These are phyloP conservation scores for Mythimna loreyi DNA, from an alignment of 2,888 invertebrate species.

Conservation along the genomic window DNA sequence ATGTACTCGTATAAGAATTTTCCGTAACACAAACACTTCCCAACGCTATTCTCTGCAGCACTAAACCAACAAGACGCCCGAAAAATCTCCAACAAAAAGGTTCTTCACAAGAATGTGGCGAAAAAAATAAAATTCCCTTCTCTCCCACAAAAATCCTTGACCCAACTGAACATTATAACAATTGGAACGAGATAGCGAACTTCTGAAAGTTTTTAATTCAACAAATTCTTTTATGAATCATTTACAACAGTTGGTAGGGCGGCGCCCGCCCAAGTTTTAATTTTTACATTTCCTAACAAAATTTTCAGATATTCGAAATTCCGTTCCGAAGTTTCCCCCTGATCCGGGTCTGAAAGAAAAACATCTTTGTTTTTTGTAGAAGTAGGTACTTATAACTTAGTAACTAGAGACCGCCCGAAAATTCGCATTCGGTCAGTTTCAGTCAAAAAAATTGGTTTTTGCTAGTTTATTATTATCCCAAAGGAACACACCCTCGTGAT, in stretches of 20 bases:
- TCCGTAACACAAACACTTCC: slow-evolving; percentile 1
- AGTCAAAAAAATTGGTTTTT: too few species aligned
- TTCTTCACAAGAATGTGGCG: slow-evolving; percentile 28
- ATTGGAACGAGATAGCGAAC: slow-evolving; percentile 59
- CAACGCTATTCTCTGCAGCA: slow-evolving; percentile 3
- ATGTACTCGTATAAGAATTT: slow-evolving; percentile 2
- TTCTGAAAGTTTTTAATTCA: slow-evolving; percentile 65
- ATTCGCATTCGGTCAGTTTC: too few species aligned
- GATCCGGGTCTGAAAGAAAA: slow-evolving; percentile 28
- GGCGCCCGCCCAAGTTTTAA: slow-evolving; percentile 50
- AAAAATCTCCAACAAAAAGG: slow-evolving; percentile 30
- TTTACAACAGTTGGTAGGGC: slow-evolving; percentile 56
- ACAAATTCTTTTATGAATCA: slow-evolving; percentile 67
- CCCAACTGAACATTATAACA: slow-evolving; percentile 54
- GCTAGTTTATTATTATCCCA: too few species aligned
- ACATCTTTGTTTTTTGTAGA: slow-evolving; percentile 44
- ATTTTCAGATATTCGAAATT: slow-evolving; percentile 50
- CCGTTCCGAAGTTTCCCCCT: slow-evolving; percentile 39
- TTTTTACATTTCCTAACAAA: slow-evolving; percentile 53
- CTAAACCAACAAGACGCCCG: slow-evolving; percentile 29
- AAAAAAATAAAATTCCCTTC: slow-evolving; percentile 45
- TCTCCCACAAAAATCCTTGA: slow-evolving; percentile 51
- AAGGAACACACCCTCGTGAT: too few species aligned
- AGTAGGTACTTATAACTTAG: not conserved
- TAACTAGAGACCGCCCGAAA: not conserved